Evolutionary conservation across 2,888 invertebrate species (phyloP), one percentile per base, ranked within the genome.

Genomic region (Ornithoptera priamus): DNA sequence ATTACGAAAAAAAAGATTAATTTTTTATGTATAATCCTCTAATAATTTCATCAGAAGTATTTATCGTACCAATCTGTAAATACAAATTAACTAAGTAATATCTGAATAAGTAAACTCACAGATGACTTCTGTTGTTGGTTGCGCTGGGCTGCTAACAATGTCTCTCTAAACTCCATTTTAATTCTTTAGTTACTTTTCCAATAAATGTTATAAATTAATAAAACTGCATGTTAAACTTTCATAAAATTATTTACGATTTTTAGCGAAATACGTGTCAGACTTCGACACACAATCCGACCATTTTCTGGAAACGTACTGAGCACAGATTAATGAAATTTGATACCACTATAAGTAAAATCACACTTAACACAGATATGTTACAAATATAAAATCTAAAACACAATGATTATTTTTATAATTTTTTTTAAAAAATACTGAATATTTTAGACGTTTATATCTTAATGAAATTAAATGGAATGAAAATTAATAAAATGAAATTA

Each of bases 101-200:
- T 74, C 69, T 73, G 72, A 74, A 75, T 63, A 76, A 79, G 75
- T 69, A 73, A 79, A 89, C 90, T 91, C 83, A 91, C 92, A 87
- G 91, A 90, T 86, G 92, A 90, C 82, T 92, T 91, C 83, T 91
- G 89, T 90, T 92, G 92, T 90, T 92, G 92, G 85, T 92, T 92
- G 79, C 90, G 82, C 80, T 92, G 92, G 72, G 92, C 92, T 79
- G 92, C 92, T 73, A 92, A 80, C 73, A 92, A 82, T 22, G 92
- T 92, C 76, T 92, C 92, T 12, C 92, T 89, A 75, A 92, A 92
- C 82, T 92, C 92, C 92, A 92, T 92, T 83, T 80, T 81, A 71
- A 62, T 30, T 56, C 57, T 72, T 50, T 65, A 63, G 56, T 42
- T 60, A 70, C 67, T 66, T 59, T 46, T 65, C 60, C 58, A 53